phyloP scores from a whole-genome alignment of 2,113 vertebrate genomes.

The Vidua chalybeata region DNA sequence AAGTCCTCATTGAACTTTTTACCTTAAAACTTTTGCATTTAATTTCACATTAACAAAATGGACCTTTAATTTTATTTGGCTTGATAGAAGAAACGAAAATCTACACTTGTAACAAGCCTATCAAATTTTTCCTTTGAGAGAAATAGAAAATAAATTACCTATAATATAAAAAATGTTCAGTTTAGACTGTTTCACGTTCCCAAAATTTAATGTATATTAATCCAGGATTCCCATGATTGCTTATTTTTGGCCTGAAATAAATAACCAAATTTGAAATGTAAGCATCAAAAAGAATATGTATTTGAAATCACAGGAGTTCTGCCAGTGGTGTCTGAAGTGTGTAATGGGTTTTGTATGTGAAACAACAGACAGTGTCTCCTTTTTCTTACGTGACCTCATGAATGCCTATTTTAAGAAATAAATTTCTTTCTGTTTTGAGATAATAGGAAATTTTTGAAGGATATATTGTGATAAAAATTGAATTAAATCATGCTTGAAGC shows the following conservation, averaged over 20 bases:
- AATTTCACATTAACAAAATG: not conserved
- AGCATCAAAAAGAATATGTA: not conserved
- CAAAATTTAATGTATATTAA: not conserved
- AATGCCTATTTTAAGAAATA: not conserved
- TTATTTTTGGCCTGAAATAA: not conserved
- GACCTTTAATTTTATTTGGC: not conserved
- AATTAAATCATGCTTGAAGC: slow-evolving; percentile 42
- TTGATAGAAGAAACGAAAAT: not conserved
- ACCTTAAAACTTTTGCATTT: not conserved
- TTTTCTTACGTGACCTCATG: not conserved
- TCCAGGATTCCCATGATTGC: not conserved
- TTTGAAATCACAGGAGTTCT: not conserved
- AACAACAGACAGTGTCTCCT: not conserved
- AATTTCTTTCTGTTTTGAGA: not conserved
- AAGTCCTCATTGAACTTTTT: not conserved
- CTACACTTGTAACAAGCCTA: not conserved
- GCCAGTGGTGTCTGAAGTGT: not conserved
- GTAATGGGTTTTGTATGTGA: not conserved
- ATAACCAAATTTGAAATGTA: not conserved
- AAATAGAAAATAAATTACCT: not conserved
- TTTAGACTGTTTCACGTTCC: not conserved
- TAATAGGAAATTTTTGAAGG: slow-evolving; percentile 6
- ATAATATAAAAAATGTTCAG: not conserved
- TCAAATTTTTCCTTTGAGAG: not conserved
- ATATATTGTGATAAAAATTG: slow-evolving; percentile 35